These are phyloP conservation scores for Tinamus major DNA, from an alignment of 2,797 vertebrate genomes.

Conservation along the genomic window DNA sequence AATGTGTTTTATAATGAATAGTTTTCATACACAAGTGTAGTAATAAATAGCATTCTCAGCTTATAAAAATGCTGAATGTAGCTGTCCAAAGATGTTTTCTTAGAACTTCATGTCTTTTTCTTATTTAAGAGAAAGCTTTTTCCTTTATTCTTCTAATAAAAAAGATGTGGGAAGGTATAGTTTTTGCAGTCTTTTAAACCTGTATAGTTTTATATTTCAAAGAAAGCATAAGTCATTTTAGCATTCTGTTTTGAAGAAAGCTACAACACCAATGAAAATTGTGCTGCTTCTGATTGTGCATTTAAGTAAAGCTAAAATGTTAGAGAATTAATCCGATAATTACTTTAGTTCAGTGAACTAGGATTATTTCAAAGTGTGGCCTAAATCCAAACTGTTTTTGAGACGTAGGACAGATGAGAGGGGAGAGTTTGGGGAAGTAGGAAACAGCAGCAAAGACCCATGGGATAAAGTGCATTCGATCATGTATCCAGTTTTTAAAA, in stretches of 20 bases:
- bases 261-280: fast-evolving
- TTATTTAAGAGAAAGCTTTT: not conserved
- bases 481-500: not conserved
- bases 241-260: not conserved
- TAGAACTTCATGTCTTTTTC: not conserved
- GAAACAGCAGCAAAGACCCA: not conserved
- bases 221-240: not conserved
- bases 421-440: not conserved
- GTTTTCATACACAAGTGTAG: not conserved
- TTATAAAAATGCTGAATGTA: not conserved
- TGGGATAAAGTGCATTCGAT: not conserved
- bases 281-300: not conserved
- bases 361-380: not conserved
- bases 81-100: not conserved
- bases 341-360: not conserved
- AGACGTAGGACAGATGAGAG: not conserved
- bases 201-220: not conserved
- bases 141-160: not conserved
- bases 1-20: not conserved
- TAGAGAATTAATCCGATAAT: not conserved
- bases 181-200: not conserved
- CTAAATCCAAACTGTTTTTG: not conserved
- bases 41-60: not conserved
- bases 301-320: not conserved
- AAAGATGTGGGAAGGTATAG: not conserved